Percentiles rank a stretch among this genome's conserved stretches.
phyloP scores from a whole-genome alignment of 2,113 vertebrate genomes.

The Paramormyrops kingsleyae region DNA sequence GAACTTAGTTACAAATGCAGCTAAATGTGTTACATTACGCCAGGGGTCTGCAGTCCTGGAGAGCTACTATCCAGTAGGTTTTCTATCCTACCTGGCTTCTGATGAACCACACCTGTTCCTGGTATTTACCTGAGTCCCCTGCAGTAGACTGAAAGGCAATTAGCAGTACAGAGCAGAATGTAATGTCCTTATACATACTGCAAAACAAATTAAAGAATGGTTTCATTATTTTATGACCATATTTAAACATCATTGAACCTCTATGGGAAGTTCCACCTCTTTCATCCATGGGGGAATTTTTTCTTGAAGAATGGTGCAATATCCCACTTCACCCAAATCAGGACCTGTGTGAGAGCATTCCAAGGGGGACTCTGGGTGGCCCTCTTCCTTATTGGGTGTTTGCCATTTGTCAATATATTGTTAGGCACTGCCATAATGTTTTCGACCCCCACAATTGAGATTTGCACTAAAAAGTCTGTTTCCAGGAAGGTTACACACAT shows the following conservation, averaged over 20 bases:
- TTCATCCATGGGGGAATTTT: not conserved
- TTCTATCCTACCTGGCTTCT: too few relatives aligned
- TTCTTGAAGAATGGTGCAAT: not conserved
- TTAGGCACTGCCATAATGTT: not conserved
- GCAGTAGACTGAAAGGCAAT: not conserved
- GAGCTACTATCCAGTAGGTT: too few relatives aligned
- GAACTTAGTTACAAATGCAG: not conserved
- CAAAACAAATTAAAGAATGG: not conserved
- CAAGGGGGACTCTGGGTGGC: not conserved
- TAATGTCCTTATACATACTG: not conserved
- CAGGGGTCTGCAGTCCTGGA: too few relatives aligned
- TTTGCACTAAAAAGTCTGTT: not conserved
- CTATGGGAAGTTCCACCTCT: not conserved
- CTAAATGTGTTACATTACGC: not conserved
- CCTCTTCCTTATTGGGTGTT: not conserved
- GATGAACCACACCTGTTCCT: too few relatives aligned
- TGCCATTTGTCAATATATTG: not conserved
- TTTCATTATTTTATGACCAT: not conserved
- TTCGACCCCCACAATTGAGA: not conserved
- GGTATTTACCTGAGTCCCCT: too few relatives aligned
- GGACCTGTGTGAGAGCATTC: not conserved
- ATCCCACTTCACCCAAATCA: not conserved
- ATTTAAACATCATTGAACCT: not conserved
- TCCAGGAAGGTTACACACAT: not conserved
- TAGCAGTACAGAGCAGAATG: too few relatives aligned